Percentiles rank a stretch among this genome's conserved stretches.
phyloP scores from a whole-genome alignment of 92 coral and sea anemone species.

The Siderastrea radians region DNA sequence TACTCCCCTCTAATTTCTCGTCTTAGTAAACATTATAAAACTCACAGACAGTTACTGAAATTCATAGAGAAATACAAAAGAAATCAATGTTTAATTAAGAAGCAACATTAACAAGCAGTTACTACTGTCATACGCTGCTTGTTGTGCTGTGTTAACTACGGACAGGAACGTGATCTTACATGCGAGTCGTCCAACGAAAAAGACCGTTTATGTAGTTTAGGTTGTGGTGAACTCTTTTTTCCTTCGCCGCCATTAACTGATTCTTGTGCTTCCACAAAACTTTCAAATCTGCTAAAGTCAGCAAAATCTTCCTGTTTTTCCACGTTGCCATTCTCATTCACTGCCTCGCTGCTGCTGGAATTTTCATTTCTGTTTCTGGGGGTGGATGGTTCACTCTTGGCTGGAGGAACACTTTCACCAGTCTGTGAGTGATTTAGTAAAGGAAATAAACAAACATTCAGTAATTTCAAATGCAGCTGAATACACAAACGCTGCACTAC shows the following conservation, averaged over 20 bases:
- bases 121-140: background rate
- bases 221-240: constrained; percentile 36
- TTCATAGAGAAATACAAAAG: too few relatives aligned
- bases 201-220: constrained; percentile 82
- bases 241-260: constrained; percentile 42
- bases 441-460: background rate
- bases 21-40: too few relatives aligned
- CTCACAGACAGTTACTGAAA: too few relatives aligned
- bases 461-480: too few relatives aligned
- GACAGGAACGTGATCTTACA: constrained; percentile 44
- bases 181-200: constrained; percentile 86
- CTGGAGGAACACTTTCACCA: constrained; percentile 58
- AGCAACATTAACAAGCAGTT: background rate
- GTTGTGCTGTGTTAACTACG: background rate
- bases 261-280: constrained; percentile 78
- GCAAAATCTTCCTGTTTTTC: constrained; percentile 87
- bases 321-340: constrained; percentile 28
- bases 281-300: constrained; percentile 95
- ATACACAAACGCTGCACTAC: too few relatives aligned
- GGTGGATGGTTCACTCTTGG: constrained; percentile 31
- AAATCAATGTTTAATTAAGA: too few relatives aligned
- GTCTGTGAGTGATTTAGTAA: constrained; percentile 41
- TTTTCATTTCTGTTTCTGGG: constrained; percentile 36
- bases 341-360: constrained; percentile 40
- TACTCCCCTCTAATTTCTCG: too few relatives aligned